Evolutionary conservation across 2,797 vertebrate genomes (phyloP), one percentile per base, ranked within the genome.

Genomic region (Aldrovandia affinis): DNA sequence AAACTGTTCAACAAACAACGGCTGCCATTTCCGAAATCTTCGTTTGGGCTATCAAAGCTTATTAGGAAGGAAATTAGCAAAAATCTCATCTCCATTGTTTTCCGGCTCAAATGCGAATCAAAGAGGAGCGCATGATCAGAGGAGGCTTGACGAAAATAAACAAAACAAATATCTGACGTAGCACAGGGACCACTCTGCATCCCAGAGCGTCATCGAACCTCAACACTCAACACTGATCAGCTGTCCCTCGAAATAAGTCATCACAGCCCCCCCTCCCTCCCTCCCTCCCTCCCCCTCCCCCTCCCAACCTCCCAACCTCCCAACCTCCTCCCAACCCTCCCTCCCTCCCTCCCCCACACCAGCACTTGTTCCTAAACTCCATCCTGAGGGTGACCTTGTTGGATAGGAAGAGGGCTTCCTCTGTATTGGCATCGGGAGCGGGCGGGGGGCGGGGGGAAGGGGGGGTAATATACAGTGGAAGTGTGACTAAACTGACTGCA

Each of bases 401-500:
- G 6, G 50, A 2, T 5, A 57, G 30, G 57, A 68, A 80, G 12
- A 33, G 33, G 2, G 50, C 1, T 28, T 80, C 15, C 30, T 3
- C 1, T 22, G 36, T 80, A 54, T 20, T 28, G 8, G 14, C 33
- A 80, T 36, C 30, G 30, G 14, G 52, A 20, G 78, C 8, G 15
- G 42, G 50, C 10, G 7, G 78, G 33, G 59, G 28, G 61, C 0
- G 1, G 25, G 33, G 14, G 33, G 33, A 39, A 36, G 22, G 44
- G 70, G 8, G 36, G 52, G 52, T 28, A 54, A 59, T 22, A n/a
- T 20, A 61, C 50, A 61, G 80, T 81, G 80, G 39, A 81, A 81
- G 77, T 79, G 47, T 79, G 50, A 79, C 77, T 28, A 54, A 94
- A 95, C 90, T 88, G 89, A 95, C 93, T 96, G 94, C 94, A 92